A percentile compares a stretch with the other conserved stretches of the same genome.
Conservation (phyloP, 2,113 vertebrate species). For the Papio anubis region DNA sequence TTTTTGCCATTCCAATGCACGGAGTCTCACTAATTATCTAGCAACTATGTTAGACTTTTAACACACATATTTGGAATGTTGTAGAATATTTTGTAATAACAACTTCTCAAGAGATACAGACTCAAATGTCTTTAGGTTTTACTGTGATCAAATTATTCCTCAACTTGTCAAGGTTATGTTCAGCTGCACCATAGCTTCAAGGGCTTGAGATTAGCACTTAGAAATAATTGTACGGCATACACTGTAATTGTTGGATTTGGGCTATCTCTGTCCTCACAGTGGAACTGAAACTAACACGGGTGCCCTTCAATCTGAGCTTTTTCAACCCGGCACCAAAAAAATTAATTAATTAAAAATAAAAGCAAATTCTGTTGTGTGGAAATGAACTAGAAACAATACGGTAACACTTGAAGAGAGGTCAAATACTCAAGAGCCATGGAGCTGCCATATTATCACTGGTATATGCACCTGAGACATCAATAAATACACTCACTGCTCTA, state of each 20-base stretch:
- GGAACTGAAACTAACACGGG: not conserved
- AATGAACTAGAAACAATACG: not conserved
- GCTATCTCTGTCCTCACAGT: constrained; percentile 13
- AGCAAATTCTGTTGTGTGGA: not conserved
- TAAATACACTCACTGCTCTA: not conserved
- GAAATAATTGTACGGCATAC: not conserved
- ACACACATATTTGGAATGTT: not conserved
- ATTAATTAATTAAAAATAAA: not conserved
- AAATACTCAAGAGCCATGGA: not conserved
- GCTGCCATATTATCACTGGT: not conserved
- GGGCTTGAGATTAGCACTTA: constrained; percentile 43
- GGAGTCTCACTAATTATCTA: not conserved
- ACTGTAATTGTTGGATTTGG: not conserved
- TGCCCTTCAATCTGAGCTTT: not conserved
- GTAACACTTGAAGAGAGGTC: not conserved
- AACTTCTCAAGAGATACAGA: not conserved
- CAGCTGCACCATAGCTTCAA: constrained; percentile 26
- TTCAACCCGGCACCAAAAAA: not conserved
- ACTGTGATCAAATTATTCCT: constrained; percentile 30
- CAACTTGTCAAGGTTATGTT: constrained; percentile 35
- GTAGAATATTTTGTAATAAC: constrained; percentile 24
- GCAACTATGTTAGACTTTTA: constrained; percentile 5
- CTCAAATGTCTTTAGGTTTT: constrained; percentile 48
- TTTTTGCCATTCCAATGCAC: not conserved
- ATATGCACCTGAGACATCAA: not conserved